Evolutionary conservation across 2,113 vertebrate species (phyloP).

Genomic region (Pachycephala philippinensis): DNA sequence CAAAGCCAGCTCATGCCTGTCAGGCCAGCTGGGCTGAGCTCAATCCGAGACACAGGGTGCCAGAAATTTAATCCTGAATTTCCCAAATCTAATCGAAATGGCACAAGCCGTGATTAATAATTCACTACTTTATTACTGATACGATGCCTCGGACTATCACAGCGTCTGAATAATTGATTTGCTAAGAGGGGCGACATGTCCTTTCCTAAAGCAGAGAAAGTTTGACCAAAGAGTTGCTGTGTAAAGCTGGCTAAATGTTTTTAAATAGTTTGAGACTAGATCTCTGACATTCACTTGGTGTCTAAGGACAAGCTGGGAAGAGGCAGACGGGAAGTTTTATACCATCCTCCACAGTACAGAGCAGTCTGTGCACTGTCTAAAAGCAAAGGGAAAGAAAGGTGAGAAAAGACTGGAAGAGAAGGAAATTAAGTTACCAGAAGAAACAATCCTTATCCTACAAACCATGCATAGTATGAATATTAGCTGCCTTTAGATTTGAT

Average conservation of each 20-base stretch:
- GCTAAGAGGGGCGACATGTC: conserved; percentile 55
- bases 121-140: conserved; percentile 76
- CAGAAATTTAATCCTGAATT: conserved; percentile 73
- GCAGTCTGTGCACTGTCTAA: not conserved
- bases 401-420: not conserved
- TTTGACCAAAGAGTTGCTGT: conserved; percentile 43
- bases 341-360: not conserved
- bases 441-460: not conserved
- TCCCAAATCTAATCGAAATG: conserved; percentile 73
- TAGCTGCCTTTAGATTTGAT: not conserved
- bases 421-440: not conserved
- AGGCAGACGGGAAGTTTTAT: not conserved
- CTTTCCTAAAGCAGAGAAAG: conserved; percentile 61
- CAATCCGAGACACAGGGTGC: conserved; percentile 64
- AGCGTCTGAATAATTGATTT: conserved; percentile 74
- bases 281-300: conserved; percentile 36
- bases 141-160: conserved; percentile 69
- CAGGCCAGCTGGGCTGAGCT: conserved; percentile 68
- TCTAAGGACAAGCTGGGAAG: not conserved
- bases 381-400: not conserved
- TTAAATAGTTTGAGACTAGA: conserved; percentile 44
- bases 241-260: conserved; percentile 56
- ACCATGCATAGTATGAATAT: not conserved
- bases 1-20: conserved; percentile 53
- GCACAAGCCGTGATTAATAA: conserved; percentile 72